Evolutionary conservation across 1,140 invertebrate species (phyloP), one percentile per base, ranked within the genome.

Genomic region (Aplysia californica): DNA sequence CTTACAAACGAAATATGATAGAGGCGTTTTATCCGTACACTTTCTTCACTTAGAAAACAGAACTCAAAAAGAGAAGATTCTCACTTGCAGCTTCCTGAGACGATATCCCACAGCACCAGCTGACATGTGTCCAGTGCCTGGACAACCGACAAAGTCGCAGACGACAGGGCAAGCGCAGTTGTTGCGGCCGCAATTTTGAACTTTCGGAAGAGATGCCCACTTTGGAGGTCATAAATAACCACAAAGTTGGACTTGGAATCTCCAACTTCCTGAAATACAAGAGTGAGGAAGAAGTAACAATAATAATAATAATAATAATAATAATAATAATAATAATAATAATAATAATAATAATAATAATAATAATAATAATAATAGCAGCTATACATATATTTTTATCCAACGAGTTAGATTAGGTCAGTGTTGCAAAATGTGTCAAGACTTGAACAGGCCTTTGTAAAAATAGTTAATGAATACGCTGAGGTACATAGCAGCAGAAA

Each of bases 171-270:
- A 76, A 96, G 90, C 18, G 94, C 93, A 0, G 94, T 94, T 5
- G 94, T 95, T 87, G 94, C 94, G 75, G 93, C 93, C 56, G 93
- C 93, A 0, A 95, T 94, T 88, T 96, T 96, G 94, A 95, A 96
- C 90, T 95, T 95, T 89, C 96, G 96, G 90, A 96, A 96, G 78
- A 96, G 87, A 1, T 95, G 96, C n/a, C 95, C 95, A 81, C 94
- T 96, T 90, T 95, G 94, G n/a, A 97, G 91, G 90, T 97, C 95
- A 88, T 96, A 97, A 35, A 96, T 95, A 50, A 96, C 94, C 70
- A 97, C 95, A 90, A 96, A 96, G 90, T 96, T 96, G 0, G 95
- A 94, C 36, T 93, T 92, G 0, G 94, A 92, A 84, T 95, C 94
- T 83, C 95, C 94, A 31, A 96, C 91, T 90, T 96, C 95, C 88